Conservation (phyloP, 2,113 vertebrate species). For the Lipophrys pholis region DNA sequence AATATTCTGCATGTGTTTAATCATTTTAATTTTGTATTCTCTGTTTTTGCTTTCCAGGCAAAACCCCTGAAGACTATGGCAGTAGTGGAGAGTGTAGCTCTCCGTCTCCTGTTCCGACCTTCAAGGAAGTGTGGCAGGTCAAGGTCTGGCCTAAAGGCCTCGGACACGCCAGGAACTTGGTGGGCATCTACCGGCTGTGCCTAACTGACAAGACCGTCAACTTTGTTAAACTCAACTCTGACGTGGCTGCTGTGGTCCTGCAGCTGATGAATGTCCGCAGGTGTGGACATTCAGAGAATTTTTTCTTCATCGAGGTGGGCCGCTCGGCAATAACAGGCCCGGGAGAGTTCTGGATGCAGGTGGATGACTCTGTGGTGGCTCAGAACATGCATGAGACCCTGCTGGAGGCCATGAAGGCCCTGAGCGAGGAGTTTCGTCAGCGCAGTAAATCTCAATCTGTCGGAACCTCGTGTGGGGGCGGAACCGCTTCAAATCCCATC, state of each 20-base stretch:
- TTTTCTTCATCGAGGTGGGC: conserved; percentile 90
- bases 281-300: conserved; percentile 88
- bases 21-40: conserved; percentile 3
- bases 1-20: no score
- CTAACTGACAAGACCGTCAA: conserved; percentile 86
- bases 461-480: conserved; percentile 81
- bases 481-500: conserved; percentile 86
- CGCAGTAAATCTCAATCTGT: conserved; percentile 86
- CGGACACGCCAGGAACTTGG: conserved; percentile 85
- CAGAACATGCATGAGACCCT: conserved; percentile 90
- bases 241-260: conserved; percentile 84
- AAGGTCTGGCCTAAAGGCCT: conserved; percentile 87
- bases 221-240: conserved; percentile 86
- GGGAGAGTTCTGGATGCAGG: conserved; percentile 90
- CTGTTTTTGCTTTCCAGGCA: conserved; percentile 70
- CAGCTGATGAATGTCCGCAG: conserved; percentile 88
- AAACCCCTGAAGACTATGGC: conserved; percentile 82
- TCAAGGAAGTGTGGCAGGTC: conserved; percentile 90
- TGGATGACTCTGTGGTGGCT: conserved; percentile 86
- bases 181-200: conserved; percentile 86
- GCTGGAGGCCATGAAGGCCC: conserved; percentile 87
- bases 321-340: conserved; percentile 85
- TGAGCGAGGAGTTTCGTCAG: conserved; percentile 88
- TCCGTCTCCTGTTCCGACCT: conserved; percentile 79
- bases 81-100: conserved; percentile 83